Conservation (phyloP, 1,140 invertebrate species). For the Drosophila kikkawai region DNA sequence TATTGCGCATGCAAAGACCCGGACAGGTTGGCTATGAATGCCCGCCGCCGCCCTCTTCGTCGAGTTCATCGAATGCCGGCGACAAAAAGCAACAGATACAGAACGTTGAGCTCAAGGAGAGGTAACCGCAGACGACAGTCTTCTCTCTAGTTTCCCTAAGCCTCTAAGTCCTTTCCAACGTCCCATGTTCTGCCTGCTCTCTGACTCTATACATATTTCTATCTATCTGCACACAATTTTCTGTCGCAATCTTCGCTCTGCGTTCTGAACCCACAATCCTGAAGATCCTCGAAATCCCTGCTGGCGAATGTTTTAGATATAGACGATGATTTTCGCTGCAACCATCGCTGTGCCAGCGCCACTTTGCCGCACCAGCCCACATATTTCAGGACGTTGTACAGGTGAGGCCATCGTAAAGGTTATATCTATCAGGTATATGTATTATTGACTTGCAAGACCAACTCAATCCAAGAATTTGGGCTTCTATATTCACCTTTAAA, state of each 20-base stretch:
- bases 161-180: not conserved
- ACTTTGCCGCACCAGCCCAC: constrained; percentile 83
- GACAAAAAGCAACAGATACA: constrained; percentile 86
- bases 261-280: not conserved
- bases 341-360: constrained; percentile 84
- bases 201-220: constrained; percentile 12
- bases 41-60: constrained; percentile 86
- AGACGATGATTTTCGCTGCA: constrained; percentile 95
- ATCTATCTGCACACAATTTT: not conserved
- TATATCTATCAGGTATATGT: not conserved
- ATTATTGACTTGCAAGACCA: not conserved
- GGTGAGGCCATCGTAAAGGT: constrained; percentile 43
- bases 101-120: constrained; percentile 85
- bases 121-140: constrained; percentile 62
- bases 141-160: constrained; percentile 7
- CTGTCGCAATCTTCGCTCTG: not conserved
- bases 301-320: constrained; percentile 97
- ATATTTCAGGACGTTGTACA: constrained; percentile 84
- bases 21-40: constrained; percentile 87
- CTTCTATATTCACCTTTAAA: too few species aligned
- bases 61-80: constrained; percentile 85
- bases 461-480: too few species aligned
- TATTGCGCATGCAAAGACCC: constrained; percentile 97
- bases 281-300: constrained; percentile 93
- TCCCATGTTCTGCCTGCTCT: not conserved